Evolutionary conservation across 2,888 invertebrate genomes (phyloP), one percentile per base, ranked within the genome.

Genomic region (Phaedon cochleariae): DNA sequence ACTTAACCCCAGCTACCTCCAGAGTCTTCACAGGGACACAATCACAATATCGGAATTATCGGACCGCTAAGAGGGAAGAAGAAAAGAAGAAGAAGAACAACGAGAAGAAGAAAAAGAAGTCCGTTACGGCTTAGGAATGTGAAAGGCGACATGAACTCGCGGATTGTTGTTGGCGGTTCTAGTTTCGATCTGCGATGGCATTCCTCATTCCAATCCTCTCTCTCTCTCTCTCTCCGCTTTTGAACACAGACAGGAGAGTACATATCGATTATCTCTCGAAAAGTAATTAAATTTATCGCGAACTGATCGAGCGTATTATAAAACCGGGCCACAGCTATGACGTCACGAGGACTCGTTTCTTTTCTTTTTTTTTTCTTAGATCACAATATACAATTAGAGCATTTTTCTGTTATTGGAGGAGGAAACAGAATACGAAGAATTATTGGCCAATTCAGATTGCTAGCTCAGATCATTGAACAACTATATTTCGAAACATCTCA

Each of bases 81-180:
- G 41, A 15, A 26, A 67, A 55, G 55, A 62, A 65, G n/a, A n/a
- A n/a, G 41, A 62, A 62, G 53, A 59, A 48, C 64, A 64, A 62
- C 52, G 59, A 55, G 49, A 59, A 29, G 48, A 22, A 37, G 21
- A 57, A 63, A 65, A 68, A 64, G 70, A 72, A 70, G 71, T 71
- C 73, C 72, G 74, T 73, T 73, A 74, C 60, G 60, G 68, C 65
- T 64, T 59, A 61, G 74, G 75, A 75, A 75, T 75, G 75, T 75
- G 75, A 74, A 74, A 74, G 75, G 74, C 69, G 65, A 70, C 41
- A 41, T 15, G 34, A 34, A 34, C 34, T 41, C 15, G 41, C 41
- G 15, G 41, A 7, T 3, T 15, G 72, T 71, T 62, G 74, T 74
- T 71, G 72, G 74, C 73, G 73, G 74, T 72, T 74, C 73, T 73